phyloP scores from a whole-genome alignment of 2,113 vertebrate genomes.

The Heterotis niloticus region DNA sequence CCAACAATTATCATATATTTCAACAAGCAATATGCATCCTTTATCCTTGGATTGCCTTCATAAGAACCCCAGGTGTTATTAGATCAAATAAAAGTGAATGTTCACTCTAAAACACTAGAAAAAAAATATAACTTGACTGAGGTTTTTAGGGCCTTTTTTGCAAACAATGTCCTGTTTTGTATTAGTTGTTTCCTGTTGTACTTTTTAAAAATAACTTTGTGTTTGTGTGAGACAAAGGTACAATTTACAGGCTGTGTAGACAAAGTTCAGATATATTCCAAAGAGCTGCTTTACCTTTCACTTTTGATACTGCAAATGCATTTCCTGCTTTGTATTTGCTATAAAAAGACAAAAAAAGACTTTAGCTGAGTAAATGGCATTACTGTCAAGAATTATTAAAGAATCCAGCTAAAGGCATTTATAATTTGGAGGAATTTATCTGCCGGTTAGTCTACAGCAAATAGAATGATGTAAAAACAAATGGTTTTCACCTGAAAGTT shows the following conservation, averaged over 20 bases:
- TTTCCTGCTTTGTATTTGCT: conserved; percentile 88
- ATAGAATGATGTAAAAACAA: neutral
- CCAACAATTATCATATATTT: neutral
- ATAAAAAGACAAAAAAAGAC: conserved; percentile 38
- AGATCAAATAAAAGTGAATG: no score
- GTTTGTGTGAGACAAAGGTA: no score
- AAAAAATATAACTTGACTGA: no score
- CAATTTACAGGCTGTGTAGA: neutral
- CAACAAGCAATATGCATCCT: neutral
- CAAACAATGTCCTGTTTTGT: no score
- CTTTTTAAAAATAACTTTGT: no score
- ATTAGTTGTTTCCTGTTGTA: no score
- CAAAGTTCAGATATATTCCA: neutral
- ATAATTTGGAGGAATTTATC: neutral
- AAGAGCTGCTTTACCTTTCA: conserved; percentile 71
- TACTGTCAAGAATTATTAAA: neutral
- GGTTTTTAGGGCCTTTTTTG: no score
- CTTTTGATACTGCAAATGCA: conserved; percentile 78
- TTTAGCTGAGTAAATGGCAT: neutral
- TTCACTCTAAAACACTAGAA: no score
- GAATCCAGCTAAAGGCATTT: neutral
- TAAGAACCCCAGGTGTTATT: no score
- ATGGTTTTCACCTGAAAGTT: conserved; percentile 64
- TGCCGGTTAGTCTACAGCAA: neutral
- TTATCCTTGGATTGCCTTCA: no score